These are phyloP conservation scores for Drosophila meridionalis DNA, from an alignment of 2,888 invertebrate species.

Conservation along the genomic window DNA sequence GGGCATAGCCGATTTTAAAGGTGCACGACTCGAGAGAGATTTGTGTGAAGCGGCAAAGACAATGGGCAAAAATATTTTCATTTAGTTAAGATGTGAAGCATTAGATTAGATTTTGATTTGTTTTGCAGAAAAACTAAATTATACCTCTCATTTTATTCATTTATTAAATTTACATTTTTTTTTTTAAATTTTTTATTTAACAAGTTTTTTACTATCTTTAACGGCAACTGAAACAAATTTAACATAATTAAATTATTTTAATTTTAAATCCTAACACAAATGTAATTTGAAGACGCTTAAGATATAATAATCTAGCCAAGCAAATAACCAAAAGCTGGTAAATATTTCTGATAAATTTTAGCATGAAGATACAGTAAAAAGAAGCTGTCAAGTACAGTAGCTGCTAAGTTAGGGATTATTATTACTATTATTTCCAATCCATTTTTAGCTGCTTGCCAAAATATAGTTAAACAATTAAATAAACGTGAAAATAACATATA, in stretches of 20 bases:
- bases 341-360: neutral
- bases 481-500: too few relatives aligned
- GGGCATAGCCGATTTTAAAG: constrained; percentile 20
- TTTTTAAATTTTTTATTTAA: too few relatives aligned
- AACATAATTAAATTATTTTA: too few relatives aligned
- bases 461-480: neutral
- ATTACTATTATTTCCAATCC: neutral
- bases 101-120: neutral
- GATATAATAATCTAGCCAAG: neutral
- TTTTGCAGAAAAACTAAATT: neutral
- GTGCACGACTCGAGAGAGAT: neutral
- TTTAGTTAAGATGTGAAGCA: neutral
- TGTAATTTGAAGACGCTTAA: too few relatives aligned
- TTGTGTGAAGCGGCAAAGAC: constrained; percentile 9
- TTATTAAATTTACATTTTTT: too few relatives aligned
- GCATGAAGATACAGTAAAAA: neutral
- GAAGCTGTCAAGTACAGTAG: too few relatives aligned
- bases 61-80: constrained; percentile 9
- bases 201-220: too few relatives aligned
- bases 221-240: too few relatives aligned
- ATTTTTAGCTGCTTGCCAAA: neutral
- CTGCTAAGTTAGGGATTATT: too few relatives aligned
- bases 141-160: too few relatives aligned
- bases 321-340: neutral
- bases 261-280: too few relatives aligned